phyloP scores from a whole-genome alignment of 1,140 invertebrate species.

The Camponotus vicinus region DNA sequence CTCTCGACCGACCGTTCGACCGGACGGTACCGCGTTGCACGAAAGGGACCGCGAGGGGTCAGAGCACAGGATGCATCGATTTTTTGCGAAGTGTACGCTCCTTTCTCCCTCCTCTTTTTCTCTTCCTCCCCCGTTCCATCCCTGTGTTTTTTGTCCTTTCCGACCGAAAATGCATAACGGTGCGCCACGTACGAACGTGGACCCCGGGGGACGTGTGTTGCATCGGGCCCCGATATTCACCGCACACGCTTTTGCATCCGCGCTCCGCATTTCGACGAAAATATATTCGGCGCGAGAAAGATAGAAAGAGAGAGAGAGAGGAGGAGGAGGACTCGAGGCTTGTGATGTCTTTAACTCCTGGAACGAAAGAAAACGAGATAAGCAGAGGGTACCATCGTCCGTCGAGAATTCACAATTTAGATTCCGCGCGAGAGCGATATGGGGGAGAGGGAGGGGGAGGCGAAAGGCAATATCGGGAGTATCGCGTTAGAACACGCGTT shows the following conservation, averaged over 20 bases:
- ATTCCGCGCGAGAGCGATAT: background rate
- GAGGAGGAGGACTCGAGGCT: background rate
- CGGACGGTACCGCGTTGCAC: slow-evolving; percentile 60
- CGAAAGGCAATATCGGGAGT: background rate
- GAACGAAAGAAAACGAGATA: slow-evolving; percentile 11
- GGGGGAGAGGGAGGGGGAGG: background rate
- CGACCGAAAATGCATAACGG: slow-evolving; percentile 80
- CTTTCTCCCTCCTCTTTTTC: slow-evolving; percentile 53
- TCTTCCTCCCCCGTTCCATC: background rate
- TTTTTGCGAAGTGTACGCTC: slow-evolving; percentile 67
- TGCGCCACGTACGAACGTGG: slow-evolving; percentile 46
- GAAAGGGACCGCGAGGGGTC: slow-evolving; percentile 67
- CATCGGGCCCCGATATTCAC: slow-evolving; percentile 57
- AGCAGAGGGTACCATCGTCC: background rate
- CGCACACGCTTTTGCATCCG: background rate
- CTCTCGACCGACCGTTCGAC: slow-evolving; percentile 60
- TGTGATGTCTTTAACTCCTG: background rate
- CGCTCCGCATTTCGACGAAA: slow-evolving; percentile 27
- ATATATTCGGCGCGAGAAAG: background rate
- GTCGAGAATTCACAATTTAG: slow-evolving; percentile 68
- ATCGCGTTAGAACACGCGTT: slow-evolving; percentile 43
- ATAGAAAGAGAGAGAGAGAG: background rate
- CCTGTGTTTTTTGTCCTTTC: slow-evolving; percentile 28
- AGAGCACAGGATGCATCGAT: slow-evolving; percentile 73
- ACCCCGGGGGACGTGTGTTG: slow-evolving; percentile 69